Percentiles rank a stretch among this genome's conserved stretches.
These are phyloP conservation scores for Tiliqua scincoides DNA, from an alignment of 2,113 vertebrate species.

Conservation along the genomic window DNA sequence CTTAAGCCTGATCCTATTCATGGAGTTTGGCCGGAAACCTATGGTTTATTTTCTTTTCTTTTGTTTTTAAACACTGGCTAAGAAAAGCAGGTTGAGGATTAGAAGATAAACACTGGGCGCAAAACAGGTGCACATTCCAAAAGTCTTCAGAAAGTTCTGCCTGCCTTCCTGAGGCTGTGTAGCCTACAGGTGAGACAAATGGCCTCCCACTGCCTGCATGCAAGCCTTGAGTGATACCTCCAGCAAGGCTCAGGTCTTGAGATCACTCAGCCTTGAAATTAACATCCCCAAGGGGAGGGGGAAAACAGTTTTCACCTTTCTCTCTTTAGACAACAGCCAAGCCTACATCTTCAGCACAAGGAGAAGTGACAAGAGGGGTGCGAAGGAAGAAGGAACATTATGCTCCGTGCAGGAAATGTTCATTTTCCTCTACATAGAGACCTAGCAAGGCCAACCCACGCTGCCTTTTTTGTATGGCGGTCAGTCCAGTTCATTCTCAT, in stretches of 20 bases:
- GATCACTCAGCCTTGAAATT: constrained; percentile 80
- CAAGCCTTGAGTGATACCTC: constrained; percentile 74
- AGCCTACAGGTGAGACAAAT: constrained; percentile 74
- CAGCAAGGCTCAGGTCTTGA: constrained; percentile 69
- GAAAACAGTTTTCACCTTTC: constrained; percentile 59
- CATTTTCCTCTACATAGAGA: constrained; percentile 34
- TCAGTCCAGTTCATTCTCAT: background rate
- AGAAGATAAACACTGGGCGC: constrained; percentile 37
- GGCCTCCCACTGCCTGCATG: constrained; percentile 57
- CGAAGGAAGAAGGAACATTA: constrained; percentile 48
- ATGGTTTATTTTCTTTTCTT: constrained; percentile 6
- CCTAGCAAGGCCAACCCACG: background rate
- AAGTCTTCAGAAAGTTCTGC: constrained; percentile 49
- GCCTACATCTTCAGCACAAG: constrained; percentile 69
- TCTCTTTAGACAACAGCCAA: constrained; percentile 61
- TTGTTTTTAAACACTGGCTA: background rate
- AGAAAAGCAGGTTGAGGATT: constrained; percentile 37
- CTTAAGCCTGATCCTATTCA: constrained; percentile 53
- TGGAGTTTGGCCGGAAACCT: constrained; percentile 31
- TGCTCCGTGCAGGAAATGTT: constrained; percentile 53
- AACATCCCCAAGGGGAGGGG: constrained; percentile 62
- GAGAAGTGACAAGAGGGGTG: constrained; percentile 35
- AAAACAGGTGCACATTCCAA: constrained; percentile 51
- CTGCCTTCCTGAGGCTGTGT: constrained; percentile 46
- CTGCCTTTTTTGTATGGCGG: constrained; percentile 11